Percentiles rank a stretch among this genome's conserved stretches.
Evolutionary conservation across 2,888 invertebrate species (phyloP).

Genomic region (Odontocerum albicorne): DNA sequence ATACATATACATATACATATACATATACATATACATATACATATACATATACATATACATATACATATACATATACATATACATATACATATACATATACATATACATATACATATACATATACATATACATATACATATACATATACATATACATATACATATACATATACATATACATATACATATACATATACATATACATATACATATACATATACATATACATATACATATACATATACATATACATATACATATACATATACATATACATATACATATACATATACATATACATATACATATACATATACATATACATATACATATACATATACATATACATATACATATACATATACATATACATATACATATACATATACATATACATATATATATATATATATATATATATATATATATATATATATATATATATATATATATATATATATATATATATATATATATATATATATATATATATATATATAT

Average conservation of each 20-base stretch:
- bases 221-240: neutral
- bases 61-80: conserved; percentile 7
- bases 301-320: neutral
- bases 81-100: conserved; percentile 13
- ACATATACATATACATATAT: neutral
- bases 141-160: neutral
- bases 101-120: conserved; percentile 10
- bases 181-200: neutral
- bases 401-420: neutral
- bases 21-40: conserved; percentile 4
- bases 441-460: neutral
- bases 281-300: neutral
- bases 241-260: neutral
- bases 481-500: neutral
- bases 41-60: conserved; percentile 7
- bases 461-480: neutral
- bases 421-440: neutral
- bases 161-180: neutral
- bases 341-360: neutral
- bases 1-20: neutral
- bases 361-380: neutral
- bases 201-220: neutral
- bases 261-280: neutral
- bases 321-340: neutral
- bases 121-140: neutral